A percentile compares a stretch with the other conserved stretches of the same genome.
These are phyloP conservation scores for Pseudobourletiella spinata DNA, from an alignment of 1,140 invertebrate species.

Conservation along the genomic window DNA sequence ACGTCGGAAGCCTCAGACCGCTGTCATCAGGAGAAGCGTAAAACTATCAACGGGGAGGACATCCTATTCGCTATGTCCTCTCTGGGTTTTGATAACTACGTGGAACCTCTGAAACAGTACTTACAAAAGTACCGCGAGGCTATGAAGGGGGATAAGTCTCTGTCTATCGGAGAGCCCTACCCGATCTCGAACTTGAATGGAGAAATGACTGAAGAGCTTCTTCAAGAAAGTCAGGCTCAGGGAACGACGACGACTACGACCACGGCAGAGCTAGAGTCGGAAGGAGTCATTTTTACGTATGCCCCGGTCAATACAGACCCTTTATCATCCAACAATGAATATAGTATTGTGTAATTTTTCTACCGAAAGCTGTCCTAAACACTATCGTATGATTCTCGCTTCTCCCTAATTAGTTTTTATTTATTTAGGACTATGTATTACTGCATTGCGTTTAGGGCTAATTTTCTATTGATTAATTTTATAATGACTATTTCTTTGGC, in stretches of 20 bases:
- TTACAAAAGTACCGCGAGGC: slow-evolving; percentile 93
- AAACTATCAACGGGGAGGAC: slow-evolving; percentile 99
- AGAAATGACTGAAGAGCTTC: not conserved
- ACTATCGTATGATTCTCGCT: not conserved
- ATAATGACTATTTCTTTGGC: not conserved
- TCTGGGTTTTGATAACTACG: slow-evolving; percentile 96
- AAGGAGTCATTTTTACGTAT: slow-evolving; percentile 29
- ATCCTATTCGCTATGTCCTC: slow-evolving; percentile 93
- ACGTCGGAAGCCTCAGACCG: slow-evolving; percentile 93
- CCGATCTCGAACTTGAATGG: not conserved
- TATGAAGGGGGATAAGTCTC: slow-evolving; percentile 36
- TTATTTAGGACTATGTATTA: not conserved
- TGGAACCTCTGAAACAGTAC: slow-evolving; percentile 92
- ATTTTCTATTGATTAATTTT: not conserved
- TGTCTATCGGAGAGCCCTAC: slow-evolving; percentile 5
- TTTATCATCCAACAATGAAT: not conserved
- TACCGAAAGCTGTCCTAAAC: not conserved
- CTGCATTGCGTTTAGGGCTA: not conserved
- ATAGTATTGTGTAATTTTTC: not conserved
- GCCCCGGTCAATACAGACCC: not conserved
- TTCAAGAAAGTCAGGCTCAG: slow-evolving; percentile 22
- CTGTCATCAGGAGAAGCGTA: slow-evolving; percentile 94
- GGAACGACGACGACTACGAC: slow-evolving; percentile 35
- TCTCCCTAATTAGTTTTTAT: no score
- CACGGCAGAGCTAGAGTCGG: slow-evolving; percentile 38